phyloP scores from a whole-genome alignment of 2,888 invertebrate genomes.

The Epiblema foenella region DNA sequence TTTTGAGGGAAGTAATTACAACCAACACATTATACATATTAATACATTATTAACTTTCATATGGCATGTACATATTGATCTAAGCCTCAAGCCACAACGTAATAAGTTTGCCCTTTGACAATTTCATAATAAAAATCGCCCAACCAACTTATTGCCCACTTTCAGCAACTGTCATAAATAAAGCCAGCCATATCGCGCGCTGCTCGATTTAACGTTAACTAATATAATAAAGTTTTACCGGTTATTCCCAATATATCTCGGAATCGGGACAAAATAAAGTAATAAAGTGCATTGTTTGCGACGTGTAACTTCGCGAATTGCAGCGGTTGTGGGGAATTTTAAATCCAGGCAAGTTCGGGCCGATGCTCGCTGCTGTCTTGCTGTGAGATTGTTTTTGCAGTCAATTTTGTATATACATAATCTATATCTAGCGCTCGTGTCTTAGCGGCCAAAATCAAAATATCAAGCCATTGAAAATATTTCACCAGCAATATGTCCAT shows the following conservation, averaged over 20 bases:
- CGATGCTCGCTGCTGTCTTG: not conserved
- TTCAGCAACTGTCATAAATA: not conserved
- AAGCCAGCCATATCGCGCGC: not conserved
- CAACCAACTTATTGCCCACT: not conserved
- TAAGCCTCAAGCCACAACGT: too few relatives aligned
- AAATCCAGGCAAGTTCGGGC: not conserved
- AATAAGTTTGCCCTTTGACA: too few relatives aligned
- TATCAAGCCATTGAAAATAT: too few relatives aligned
- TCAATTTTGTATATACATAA: not conserved
- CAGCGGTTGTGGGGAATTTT: conserved; percentile 20
- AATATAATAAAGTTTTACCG: conserved; percentile 2
- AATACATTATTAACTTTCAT: too few relatives aligned
- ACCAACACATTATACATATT: too few relatives aligned
- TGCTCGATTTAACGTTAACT: conserved; percentile 1
- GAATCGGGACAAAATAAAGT: conserved; percentile 50
- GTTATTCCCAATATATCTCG: not conserved
- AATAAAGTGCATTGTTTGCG: conserved; percentile 54
- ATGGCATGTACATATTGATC: too few relatives aligned
- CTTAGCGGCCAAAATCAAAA: too few relatives aligned
- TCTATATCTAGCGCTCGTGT: too few relatives aligned
- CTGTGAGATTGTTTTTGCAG: not conserved
- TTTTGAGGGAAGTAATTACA: too few relatives aligned
- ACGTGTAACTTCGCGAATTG: conserved; percentile 56
- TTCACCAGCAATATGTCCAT: too few relatives aligned
- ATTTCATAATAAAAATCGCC: not conserved